These are phyloP conservation scores for Catocala nupta DNA, from an alignment of 2,888 invertebrate genomes.

Conservation along the genomic window DNA sequence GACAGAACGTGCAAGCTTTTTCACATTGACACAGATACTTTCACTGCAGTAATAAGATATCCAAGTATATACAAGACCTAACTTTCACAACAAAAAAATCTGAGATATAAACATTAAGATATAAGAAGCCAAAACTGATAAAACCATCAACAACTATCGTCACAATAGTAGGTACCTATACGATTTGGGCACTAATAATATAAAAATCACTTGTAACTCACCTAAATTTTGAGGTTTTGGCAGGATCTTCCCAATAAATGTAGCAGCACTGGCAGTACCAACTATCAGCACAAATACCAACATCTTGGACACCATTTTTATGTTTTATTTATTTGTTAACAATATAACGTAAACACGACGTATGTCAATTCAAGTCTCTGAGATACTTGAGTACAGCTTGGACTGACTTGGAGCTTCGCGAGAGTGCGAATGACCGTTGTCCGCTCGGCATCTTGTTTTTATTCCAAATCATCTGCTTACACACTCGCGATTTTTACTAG, in stretches of 20 bases:
- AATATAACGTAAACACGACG: slow-evolving; percentile 14
- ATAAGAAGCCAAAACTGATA: too few relatives aligned
- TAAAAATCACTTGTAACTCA: slow-evolving; percentile 53
- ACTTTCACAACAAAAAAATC: too few relatives aligned
- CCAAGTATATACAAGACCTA: too few relatives aligned
- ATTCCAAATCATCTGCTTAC: slow-evolving; percentile 61
- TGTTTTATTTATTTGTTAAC: slow-evolving; percentile 9
- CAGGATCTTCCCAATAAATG: slow-evolving; percentile 60
- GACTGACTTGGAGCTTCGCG: slow-evolving; percentile 49
- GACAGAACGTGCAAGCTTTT: too few relatives aligned
- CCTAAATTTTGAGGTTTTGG: slow-evolving; percentile 69
- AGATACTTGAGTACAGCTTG: slow-evolving; percentile 46
- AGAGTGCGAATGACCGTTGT: slow-evolving; percentile 64
- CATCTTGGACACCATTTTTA: slow-evolving; percentile 71
- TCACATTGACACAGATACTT: too few relatives aligned
- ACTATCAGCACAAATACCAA: slow-evolving; percentile 64
- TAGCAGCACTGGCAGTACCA: slow-evolving; percentile 66
- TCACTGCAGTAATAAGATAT: too few relatives aligned
- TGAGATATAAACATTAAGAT: too few relatives aligned
- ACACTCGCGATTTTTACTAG: slow-evolving; percentile 55
- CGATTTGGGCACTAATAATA: background rate
- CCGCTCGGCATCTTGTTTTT: slow-evolving; percentile 68
- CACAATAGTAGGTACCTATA: background rate
- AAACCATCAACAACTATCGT: background rate
- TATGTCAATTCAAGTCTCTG: slow-evolving; percentile 18